These are phyloP conservation scores for Pteronura brasiliensis DNA, from an alignment of 2,113 vertebrate species.

Conservation along the genomic window DNA sequence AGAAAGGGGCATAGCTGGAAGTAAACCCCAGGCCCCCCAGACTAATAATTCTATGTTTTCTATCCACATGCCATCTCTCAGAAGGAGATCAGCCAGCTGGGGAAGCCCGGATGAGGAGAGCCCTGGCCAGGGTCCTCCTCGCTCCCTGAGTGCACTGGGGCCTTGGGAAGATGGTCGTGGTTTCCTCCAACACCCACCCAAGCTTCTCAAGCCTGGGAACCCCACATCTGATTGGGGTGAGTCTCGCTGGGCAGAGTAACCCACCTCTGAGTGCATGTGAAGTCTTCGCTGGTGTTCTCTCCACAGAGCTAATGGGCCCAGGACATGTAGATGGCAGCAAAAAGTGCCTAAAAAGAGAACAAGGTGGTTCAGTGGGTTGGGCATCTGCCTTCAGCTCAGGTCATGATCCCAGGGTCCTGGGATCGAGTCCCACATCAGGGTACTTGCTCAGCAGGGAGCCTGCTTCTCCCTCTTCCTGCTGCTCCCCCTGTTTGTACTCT, in stretches of 20 bases:
- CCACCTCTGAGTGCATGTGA: neutral
- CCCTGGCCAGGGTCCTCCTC: neutral
- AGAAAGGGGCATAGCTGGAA: neutral
- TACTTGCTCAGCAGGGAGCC: too few species aligned
- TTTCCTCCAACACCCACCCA: neutral
- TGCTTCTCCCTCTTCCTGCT: too few species aligned
- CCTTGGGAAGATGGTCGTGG: neutral
- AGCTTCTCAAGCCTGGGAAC: neutral
- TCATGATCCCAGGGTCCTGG: too few species aligned
- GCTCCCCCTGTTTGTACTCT: too few species aligned
- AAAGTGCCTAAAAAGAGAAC: neutral
- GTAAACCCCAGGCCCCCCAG: neutral
- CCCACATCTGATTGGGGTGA: neutral
- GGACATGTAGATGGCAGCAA: neutral
- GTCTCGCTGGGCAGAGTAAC: neutral
- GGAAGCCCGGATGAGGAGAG: neutral
- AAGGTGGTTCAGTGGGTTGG: too few species aligned
- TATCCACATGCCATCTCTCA: neutral
- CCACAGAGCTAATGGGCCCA: neutral
- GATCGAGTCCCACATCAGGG: too few species aligned
- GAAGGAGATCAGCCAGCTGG: neutral
- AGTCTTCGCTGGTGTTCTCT: neutral
- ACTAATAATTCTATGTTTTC: neutral
- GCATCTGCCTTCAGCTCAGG: too few species aligned
- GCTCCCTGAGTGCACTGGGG: neutral